phyloP scores from a whole-genome alignment of 2,113 vertebrate genomes.

The Istiophorus platypterus region DNA sequence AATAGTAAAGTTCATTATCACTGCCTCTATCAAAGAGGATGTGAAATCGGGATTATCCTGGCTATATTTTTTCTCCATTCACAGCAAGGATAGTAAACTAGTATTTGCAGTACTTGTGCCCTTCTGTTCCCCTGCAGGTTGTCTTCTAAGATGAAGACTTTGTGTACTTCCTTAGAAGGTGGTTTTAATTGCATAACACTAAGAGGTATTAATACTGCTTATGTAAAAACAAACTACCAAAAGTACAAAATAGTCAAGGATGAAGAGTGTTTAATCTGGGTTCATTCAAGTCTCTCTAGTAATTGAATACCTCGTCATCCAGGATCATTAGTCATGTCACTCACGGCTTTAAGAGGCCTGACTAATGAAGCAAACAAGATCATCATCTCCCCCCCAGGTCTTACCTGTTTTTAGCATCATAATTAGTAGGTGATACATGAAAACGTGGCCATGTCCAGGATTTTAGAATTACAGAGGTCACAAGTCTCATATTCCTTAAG shows the following conservation, averaged over 20 bases:
- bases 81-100: background rate
- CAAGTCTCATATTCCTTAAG: background rate
- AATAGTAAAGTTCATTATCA: conserved; percentile 1
- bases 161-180: conserved; percentile 20
- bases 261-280: background rate
- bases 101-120: background rate
- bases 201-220: background rate
- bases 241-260: conserved; percentile 8
- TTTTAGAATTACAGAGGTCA: background rate
- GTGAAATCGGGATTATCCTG: conserved; percentile 28
- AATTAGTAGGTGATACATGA: conserved; percentile 18
- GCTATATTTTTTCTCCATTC: background rate
- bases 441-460: background rate
- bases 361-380: conserved; percentile 15
- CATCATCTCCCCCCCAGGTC: background rate
- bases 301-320: conserved; percentile 30
- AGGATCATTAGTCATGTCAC: conserved; percentile 29
- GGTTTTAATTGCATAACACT: conserved; percentile 19
- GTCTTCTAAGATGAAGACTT: conserved; percentile 1
- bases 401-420: conserved; percentile 4
- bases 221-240: conserved; percentile 16
- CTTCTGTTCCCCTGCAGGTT: background rate
- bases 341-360: background rate
- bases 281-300: conserved; percentile 18
- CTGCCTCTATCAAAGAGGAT: conserved; percentile 6